phyloP scores from a whole-genome alignment of 2,797 vertebrate genomes.

The Lophotriccus pileatus region DNA sequence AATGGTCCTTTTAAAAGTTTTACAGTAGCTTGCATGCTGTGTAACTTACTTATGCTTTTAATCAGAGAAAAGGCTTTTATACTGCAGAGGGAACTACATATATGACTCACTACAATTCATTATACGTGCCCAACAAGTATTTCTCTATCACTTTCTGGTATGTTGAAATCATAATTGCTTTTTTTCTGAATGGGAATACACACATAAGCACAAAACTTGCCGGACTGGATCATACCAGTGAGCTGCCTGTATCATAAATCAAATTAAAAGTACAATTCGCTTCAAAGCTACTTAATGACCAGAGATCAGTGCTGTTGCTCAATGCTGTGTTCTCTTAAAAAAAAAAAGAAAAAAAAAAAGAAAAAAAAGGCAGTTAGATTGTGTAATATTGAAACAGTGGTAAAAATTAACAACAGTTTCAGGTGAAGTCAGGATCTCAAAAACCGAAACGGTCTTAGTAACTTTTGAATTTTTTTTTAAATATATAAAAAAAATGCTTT shows the following conservation, averaged over 20 bases:
- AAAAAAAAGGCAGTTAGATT: background rate
- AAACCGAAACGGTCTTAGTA: background rate
- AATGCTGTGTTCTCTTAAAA: background rate
- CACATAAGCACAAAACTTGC: background rate
- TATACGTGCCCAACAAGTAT: background rate
- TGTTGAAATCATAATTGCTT: background rate
- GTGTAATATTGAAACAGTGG: slow-evolving; percentile 41
- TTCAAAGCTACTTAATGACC: background rate
- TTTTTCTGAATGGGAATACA: background rate
- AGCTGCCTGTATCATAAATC: background rate
- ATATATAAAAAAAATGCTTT: background rate
- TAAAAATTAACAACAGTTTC: slow-evolving; percentile 42
- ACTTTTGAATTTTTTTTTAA: no score
- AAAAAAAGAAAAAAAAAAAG: background rate
- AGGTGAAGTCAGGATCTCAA: background rate
- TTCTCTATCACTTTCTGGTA: background rate
- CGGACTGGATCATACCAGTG: background rate
- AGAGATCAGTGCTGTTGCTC: slow-evolving; percentile 32
- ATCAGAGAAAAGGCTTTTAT: background rate
- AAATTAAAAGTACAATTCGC: background rate
- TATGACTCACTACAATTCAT: background rate
- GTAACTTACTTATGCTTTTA: background rate
- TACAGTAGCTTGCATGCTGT: background rate
- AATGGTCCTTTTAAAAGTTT: background rate
- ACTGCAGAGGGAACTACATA: background rate